phyloP scores from a whole-genome alignment of 2,797 vertebrate genomes.

The Peromyscus aztecus region DNA sequence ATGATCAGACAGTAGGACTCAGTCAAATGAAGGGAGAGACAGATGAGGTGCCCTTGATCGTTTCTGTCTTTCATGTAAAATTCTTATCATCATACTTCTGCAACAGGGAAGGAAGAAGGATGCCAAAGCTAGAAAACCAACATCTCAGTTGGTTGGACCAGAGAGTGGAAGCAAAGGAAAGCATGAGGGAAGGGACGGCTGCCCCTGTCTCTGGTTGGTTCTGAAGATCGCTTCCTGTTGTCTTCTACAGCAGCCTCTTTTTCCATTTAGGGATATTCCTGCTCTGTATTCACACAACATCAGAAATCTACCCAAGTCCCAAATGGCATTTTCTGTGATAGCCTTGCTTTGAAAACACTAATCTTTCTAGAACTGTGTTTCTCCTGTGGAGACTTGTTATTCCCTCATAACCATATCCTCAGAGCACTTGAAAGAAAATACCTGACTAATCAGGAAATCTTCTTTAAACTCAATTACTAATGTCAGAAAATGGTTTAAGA shows the following conservation, averaged over 20 bases:
- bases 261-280: background rate
- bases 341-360: background rate
- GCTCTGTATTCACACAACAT: background rate
- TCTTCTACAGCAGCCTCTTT: background rate
- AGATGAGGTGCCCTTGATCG: background rate
- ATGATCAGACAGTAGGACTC: background rate
- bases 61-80: constrained; percentile 35
- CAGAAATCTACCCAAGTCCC: background rate
- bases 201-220: background rate
- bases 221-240: background rate
- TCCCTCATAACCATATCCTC: background rate
- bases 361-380: background rate
- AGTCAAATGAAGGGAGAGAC: background rate
- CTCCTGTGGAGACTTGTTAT: background rate
- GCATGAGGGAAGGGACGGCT: too few species aligned
- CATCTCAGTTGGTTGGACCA: background rate
- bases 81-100: background rate
- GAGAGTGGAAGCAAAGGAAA: background rate
- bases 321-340: background rate
- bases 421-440: background rate
- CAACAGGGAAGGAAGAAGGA: background rate
- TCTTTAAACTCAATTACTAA: background rate
- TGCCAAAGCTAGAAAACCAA: too few species aligned
- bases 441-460: background rate
- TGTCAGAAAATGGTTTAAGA: background rate